Percentiles rank a stretch among this genome's conserved stretches.
Conservation (phyloP, 2,113 vertebrate species). For the Aphyosemion australe region DNA sequence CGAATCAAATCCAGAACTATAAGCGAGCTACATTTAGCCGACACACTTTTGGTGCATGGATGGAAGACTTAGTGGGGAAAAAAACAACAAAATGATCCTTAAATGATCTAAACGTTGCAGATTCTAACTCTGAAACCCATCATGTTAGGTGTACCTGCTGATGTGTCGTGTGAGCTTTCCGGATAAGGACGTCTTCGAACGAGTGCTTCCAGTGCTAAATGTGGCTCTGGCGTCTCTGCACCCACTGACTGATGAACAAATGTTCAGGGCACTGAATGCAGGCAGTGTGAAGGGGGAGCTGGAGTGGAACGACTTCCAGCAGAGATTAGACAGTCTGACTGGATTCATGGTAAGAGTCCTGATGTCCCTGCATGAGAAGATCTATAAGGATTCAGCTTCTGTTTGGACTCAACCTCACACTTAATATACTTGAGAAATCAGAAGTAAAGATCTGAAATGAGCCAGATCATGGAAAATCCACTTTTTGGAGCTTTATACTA, state of each 20-base stretch:
- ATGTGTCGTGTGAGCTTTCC: constrained; percentile 95
- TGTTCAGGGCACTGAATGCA: constrained; percentile 93
- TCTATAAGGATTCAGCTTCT: constrained; percentile 21
- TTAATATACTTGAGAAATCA: not conserved
- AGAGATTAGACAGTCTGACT: constrained; percentile 91
- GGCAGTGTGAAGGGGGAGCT: constrained; percentile 86
- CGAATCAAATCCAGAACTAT: not conserved
- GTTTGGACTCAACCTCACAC: not conserved
- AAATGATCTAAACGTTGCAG: not conserved
- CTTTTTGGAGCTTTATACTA: no score
- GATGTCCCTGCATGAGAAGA: constrained; percentile 4
- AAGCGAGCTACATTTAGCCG: not conserved
- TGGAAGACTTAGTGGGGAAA: no score
- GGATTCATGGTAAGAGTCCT: constrained; percentile 87
- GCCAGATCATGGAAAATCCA: no score
- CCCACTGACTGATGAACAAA: constrained; percentile 96
- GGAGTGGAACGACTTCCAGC: constrained; percentile 94
- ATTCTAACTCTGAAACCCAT: not conserved
- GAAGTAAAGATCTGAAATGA: no score
- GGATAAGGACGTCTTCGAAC: constrained; percentile 89
- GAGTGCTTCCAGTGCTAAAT: constrained; percentile 89
- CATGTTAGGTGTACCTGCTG: constrained; percentile 86
- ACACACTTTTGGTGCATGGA: not conserved
- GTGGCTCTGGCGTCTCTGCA: constrained; percentile 94
- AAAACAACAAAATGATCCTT: not conserved